Conservation (phyloP, 2,113 vertebrate species). For the Sarotherodon lohbergeri region DNA sequence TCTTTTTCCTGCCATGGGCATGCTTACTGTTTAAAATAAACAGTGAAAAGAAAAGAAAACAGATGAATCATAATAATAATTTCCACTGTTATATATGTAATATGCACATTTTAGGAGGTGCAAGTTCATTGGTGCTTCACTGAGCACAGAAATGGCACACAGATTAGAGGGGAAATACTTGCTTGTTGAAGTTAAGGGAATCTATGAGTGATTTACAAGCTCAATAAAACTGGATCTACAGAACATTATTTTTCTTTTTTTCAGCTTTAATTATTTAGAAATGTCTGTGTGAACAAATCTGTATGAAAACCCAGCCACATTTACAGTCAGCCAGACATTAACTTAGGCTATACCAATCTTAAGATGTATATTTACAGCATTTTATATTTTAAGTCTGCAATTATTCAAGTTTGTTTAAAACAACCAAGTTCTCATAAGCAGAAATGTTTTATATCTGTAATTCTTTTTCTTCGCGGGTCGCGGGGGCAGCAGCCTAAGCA, state of each 20-base stretch:
- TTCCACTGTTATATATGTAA: not conserved
- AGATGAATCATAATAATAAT: accelerated
- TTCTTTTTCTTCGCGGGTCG: not conserved
- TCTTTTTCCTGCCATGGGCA: not conserved
- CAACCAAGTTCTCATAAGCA: accelerated
- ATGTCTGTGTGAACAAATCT: accelerated
- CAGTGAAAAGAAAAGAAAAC: accelerated
- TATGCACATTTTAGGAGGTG: accelerated
- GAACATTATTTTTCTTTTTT: accelerated
- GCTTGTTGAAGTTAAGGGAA: not conserved
- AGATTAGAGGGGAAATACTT: accelerated
- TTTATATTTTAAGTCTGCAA: not conserved
- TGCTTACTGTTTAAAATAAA: accelerated
- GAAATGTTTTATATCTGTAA: not conserved
- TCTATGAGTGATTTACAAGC: not conserved
- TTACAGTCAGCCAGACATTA: accelerated
- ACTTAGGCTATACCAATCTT: accelerated
- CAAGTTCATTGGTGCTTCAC: accelerated
- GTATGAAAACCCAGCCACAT: accelerated
- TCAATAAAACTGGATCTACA: not conserved
- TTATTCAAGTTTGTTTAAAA: not conserved
- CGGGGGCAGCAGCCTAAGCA: no score
- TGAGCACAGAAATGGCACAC: accelerated
- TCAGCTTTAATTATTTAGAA: not conserved
- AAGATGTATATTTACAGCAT: not conserved